These are phyloP conservation scores for Danio aesculapii DNA, from an alignment of 2,797 vertebrate genomes.

Conservation along the genomic window DNA sequence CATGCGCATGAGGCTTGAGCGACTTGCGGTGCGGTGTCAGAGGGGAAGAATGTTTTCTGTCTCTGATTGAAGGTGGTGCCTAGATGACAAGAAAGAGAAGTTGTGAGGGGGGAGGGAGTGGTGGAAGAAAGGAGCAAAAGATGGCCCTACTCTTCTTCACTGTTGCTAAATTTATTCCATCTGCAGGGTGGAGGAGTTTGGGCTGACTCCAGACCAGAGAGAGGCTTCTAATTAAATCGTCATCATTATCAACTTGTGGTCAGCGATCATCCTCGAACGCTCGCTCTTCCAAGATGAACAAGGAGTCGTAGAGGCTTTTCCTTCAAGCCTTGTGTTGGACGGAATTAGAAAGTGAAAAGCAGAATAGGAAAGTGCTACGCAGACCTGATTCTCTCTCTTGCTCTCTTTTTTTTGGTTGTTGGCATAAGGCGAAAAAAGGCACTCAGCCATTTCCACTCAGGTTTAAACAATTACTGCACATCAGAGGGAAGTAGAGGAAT, in stretches of 20 bases:
- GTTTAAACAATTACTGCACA: conserved; percentile 83
- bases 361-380: conserved; percentile 62
- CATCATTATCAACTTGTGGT: conserved; percentile 88
- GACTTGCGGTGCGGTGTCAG: conserved; percentile 63
- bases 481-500: conserved; percentile 73
- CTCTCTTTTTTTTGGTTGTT: conserved; percentile 62
- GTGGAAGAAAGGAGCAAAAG: conserved; percentile 53
- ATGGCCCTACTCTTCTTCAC: conserved; percentile 78
- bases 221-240: conserved; percentile 89
- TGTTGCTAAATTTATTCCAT: conserved; percentile 86
- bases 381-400: conserved; percentile 20
- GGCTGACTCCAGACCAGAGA: conserved; percentile 79
- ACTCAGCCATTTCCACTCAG: conserved; percentile 79
- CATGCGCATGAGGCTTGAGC: conserved; percentile 22
- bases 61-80: conserved; percentile 76
- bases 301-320: conserved; percentile 77
- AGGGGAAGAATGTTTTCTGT: conserved; percentile 71
- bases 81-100: conserved; percentile 59
- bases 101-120: conserved; percentile 66
- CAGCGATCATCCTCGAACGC: conserved; percentile 76
- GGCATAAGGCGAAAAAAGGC: conserved; percentile 68
- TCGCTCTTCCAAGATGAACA: conserved; percentile 78
- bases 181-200: conserved; percentile 85
- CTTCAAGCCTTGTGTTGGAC: conserved; percentile 73
- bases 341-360: conserved; percentile 76